A percentile compares a stretch with the other conserved stretches of the same genome.
phyloP scores from a whole-genome alignment of 2,888 invertebrate species.

The Andrena marginata region DNA sequence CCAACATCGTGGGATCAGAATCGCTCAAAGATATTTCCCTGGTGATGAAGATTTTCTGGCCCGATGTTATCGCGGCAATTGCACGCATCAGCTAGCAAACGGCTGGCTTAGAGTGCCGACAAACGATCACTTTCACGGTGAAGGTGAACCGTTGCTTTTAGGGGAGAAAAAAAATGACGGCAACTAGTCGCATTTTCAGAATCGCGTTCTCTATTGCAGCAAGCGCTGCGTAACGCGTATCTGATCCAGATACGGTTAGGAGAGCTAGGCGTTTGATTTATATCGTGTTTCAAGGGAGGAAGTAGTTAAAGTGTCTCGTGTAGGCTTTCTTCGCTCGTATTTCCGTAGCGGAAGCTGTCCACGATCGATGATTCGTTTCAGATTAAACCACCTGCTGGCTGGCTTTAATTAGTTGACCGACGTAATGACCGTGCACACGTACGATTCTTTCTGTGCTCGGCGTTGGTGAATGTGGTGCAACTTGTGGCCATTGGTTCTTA shows the following conservation, averaged over 20 bases:
- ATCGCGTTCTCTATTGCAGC: constrained; percentile 26
- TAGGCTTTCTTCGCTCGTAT: constrained; percentile 61
- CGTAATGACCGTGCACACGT: constrained; percentile 14
- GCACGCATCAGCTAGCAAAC: not conserved
- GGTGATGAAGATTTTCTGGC: constrained; percentile 12
- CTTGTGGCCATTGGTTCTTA: not conserved
- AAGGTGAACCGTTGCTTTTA: constrained; percentile 58
- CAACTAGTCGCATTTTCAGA: constrained; percentile 50
- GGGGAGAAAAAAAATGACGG: constrained; percentile 24
- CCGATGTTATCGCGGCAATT: constrained; percentile 10
- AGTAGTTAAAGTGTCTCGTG: constrained; percentile 60
- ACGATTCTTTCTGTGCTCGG: not conserved
- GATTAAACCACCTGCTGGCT: constrained; percentile 42
- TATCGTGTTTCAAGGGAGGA: constrained; percentile 60
- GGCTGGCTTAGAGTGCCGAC: not conserved
- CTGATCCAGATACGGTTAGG: constrained; percentile 41
- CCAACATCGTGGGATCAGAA: not conserved
- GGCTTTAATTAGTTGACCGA: constrained; percentile 50
- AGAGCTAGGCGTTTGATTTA: constrained; percentile 39
- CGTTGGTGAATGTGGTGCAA: not conserved
- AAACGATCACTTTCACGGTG: constrained; percentile 64
- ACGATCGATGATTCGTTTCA: constrained; percentile 53
- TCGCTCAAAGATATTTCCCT: constrained; percentile 20
- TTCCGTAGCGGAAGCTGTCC: constrained; percentile 62
- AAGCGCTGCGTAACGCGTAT: constrained; percentile 27